Conservation (phyloP, 2,797 vertebrate species). For the Odontamblyopus lacepedii region DNA sequence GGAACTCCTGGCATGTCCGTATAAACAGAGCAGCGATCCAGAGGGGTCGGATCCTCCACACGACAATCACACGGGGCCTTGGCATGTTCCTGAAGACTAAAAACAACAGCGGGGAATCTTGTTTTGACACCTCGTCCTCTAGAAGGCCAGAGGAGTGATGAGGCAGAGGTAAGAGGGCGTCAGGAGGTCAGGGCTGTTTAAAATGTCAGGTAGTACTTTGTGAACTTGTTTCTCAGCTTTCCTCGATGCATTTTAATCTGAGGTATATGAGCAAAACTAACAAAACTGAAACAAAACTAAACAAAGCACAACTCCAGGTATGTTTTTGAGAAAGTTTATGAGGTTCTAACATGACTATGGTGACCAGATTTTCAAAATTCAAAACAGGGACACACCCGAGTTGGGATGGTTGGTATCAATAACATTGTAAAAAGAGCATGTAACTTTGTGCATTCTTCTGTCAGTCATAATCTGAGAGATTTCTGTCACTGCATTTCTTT, state of each 20-base stretch:
- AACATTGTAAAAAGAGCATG: too few relatives aligned
- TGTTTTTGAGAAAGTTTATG: too few relatives aligned
- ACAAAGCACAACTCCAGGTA: too few relatives aligned
- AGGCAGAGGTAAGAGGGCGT: slow-evolving; percentile 30
- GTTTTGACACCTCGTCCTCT: slow-evolving; percentile 62
- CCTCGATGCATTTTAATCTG: not conserved
- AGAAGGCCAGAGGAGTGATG: slow-evolving; percentile 17
- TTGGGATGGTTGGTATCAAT: too few relatives aligned
- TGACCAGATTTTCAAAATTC: too few relatives aligned
- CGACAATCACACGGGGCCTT: slow-evolving; percentile 38
- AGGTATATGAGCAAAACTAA: not conserved
- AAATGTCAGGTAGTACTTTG: not conserved
- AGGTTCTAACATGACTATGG: too few relatives aligned
- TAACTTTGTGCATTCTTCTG: too few relatives aligned
- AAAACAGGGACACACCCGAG: too few relatives aligned
- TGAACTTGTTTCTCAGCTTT: not conserved
- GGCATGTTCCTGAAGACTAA: slow-evolving; percentile 35
- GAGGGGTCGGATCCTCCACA: slow-evolving; percentile 23
- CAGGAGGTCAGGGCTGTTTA: slow-evolving; percentile 24
- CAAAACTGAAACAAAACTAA: not conserved
- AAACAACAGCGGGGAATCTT: slow-evolving; percentile 24
- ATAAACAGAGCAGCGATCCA: slow-evolving; percentile 41
- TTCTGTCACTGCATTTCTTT: too few relatives aligned
- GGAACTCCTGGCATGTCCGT: slow-evolving; percentile 47
- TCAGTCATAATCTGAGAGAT: too few relatives aligned